Evolutionary conservation across 2,113 vertebrate genomes (phyloP).

Genomic region (Otis tarda): DNA sequence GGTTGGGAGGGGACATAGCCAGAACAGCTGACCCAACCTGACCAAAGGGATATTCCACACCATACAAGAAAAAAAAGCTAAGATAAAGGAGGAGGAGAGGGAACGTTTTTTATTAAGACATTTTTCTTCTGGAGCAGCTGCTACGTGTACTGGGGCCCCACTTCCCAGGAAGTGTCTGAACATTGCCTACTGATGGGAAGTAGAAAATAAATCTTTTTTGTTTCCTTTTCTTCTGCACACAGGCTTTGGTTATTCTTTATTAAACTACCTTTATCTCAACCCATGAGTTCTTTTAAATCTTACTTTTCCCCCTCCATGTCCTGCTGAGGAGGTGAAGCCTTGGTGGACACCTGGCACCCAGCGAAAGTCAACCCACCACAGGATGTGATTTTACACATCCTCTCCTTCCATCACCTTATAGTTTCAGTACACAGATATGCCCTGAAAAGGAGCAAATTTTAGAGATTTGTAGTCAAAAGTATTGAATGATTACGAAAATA

Average conservation of each 20-base stretch:
- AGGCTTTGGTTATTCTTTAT: not conserved
- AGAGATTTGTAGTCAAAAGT: not conserved
- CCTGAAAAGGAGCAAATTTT: not conserved
- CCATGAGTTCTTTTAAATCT: not conserved
- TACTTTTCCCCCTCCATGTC: not conserved
- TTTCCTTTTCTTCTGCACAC: not conserved
- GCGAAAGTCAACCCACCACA: not conserved
- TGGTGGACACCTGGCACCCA: not conserved
- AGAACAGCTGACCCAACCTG: not conserved
- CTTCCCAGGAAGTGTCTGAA: not conserved
- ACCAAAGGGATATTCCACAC: not conserved
- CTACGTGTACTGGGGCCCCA: not conserved
- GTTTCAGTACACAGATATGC: not conserved
- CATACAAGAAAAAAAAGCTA: not conserved
- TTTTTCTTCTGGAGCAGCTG: not conserved
- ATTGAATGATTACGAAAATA: not conserved
- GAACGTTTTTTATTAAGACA: not conserved
- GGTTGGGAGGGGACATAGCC: not conserved
- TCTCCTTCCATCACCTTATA: not conserved
- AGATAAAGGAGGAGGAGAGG: not conserved
- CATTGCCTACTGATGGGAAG: not conserved
- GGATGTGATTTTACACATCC: not conserved
- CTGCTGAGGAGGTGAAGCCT: not conserved
- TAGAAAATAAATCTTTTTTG: not conserved
- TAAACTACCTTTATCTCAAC: not conserved